Evolutionary conservation across 2,113 vertebrate species (phyloP).

Genomic region (human (Homo sapiens)): GRCh38 chr2:143423501-143424000

Average conservation of each 20-base stretch:
- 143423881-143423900: background rate
- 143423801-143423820: background rate
- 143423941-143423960: background rate
- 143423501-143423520: background rate
- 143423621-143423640: background rate
- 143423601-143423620: background rate
- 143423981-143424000: background rate
- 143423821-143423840: background rate
- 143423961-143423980: background rate
- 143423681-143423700: background rate
- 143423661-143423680: background rate
- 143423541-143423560: background rate
- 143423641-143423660: background rate
- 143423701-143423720: background rate
- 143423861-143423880: background rate
- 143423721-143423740: background rate
- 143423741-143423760: background rate
- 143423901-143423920: background rate
- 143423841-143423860: background rate
- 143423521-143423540: background rate
- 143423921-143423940: background rate
- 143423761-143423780: background rate
- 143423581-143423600: background rate
- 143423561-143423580: background rate
- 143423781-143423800: background rate